Evolutionary conservation across 2,888 invertebrate species (phyloP).

Genomic region (Eupithecia vulgata): DNA sequence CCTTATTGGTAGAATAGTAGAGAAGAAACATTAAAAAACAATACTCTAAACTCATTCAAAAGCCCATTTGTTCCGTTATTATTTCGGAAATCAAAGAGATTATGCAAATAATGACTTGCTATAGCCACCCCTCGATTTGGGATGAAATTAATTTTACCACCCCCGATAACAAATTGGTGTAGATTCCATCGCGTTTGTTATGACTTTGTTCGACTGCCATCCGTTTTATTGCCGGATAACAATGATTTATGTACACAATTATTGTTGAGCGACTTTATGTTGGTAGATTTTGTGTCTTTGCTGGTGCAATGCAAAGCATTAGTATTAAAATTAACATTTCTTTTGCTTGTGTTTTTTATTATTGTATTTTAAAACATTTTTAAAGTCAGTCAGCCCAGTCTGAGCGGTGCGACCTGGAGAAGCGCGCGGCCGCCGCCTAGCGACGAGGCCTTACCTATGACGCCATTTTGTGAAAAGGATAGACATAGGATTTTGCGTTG

Average conservation of each 20-base stretch:
- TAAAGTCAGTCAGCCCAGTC: too few relatives aligned
- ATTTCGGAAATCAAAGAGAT: constrained; percentile 67
- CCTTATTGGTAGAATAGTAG: too few relatives aligned
- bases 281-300: constrained; percentile 1
- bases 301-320: not conserved
- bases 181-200: constrained; percentile 41
- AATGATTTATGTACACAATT: constrained; percentile 27
- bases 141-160: constrained; percentile 40
- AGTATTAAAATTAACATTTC: not conserved
- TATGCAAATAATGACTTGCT: constrained; percentile 60
- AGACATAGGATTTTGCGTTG: too few relatives aligned
- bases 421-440: too few relatives aligned
- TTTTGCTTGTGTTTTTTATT: too few relatives aligned
- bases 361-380: too few relatives aligned
- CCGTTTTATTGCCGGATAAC: constrained; percentile 30
- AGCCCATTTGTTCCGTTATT: constrained; percentile 54
- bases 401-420: too few relatives aligned
- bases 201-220: constrained; percentile 38
- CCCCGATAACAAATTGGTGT: constrained; percentile 38
- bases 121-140: constrained; percentile 35
- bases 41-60: constrained; percentile 42
- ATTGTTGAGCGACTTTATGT: constrained; percentile 10
- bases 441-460: too few relatives aligned
- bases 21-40: not conserved
- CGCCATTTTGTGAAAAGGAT: too few relatives aligned